Base-by-base conservation (phyloP, 2,113 vertebrate genomes). In the Burhinus oedicnemus region DNA sequence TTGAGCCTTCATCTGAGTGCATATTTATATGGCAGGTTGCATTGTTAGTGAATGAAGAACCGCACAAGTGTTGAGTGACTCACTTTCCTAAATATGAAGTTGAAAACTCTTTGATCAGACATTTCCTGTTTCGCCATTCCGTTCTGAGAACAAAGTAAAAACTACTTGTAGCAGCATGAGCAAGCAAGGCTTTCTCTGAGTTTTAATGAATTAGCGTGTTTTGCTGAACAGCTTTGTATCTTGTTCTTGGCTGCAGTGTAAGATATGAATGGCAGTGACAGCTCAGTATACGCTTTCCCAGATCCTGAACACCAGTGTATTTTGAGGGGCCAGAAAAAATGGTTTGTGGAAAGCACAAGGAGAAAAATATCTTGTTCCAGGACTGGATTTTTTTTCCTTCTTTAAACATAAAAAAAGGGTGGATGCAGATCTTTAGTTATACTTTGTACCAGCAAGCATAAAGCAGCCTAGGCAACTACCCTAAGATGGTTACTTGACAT, bases 41-140 rank as follows among this genome's bases (percentile, higher is more conserved):
- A 93, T 95, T 95, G 96, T 94, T 90, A 85, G 75, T 52, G 96
- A 97, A 94, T 72, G 91, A 78, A 94, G 96, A 95, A 76, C 95
- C 32, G 7, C 85, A 92, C 66, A 81, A 91, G 57, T 58, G 77
- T 87, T 49, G 80, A 92, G 92, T 91, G 95, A 96, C 87, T 98
- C 91, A 90, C 75, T 87, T 93, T 85, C 86, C 97, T 95, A 89
- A 97, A 97, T 77, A 95, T 44, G 86, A 96, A 97, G 91, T 87
- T 89, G 90, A 96, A 97, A 83, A 89, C 66, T 70, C 98, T 98
- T 97, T 98, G 97, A 98, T 98, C 97, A 96, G 87, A 90, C 64
- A 81, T 94, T 97, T 82, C 92, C 96, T 91, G 96, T 96, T 93
- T 97, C 69, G 40, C 93, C 77, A 94, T 98, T 97, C 87, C 14